Conservation (phyloP, 2,113 vertebrate genomes). For the Poeciliopsis occidentalis region DNA sequence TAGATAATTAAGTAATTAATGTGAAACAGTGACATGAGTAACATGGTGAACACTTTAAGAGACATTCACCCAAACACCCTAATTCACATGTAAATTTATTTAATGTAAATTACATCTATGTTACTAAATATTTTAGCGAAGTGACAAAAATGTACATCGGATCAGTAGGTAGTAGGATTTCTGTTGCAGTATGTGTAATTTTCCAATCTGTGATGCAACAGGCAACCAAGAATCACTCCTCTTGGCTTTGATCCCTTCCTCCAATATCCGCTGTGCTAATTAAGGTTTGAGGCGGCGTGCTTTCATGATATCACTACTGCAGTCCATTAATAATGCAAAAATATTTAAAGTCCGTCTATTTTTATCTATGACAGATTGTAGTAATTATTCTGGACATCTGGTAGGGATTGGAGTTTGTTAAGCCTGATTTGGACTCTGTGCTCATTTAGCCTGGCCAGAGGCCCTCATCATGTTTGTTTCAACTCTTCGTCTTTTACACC, state of each 20-base stretch:
- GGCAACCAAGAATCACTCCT: slow-evolving; percentile 7
- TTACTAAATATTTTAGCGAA: too few relatives aligned
- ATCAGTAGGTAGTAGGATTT: not conserved
- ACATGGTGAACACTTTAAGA: too few relatives aligned
- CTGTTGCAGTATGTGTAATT: not conserved
- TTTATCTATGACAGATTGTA: slow-evolving; percentile 71
- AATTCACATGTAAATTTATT: too few relatives aligned
- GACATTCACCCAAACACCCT: too few relatives aligned
- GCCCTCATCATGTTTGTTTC: slow-evolving; percentile 44
- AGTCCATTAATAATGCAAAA: slow-evolving; percentile 72
- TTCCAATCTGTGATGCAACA: not conserved
- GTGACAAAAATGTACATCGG: too few relatives aligned
- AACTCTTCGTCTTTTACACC: slow-evolving; percentile 31
- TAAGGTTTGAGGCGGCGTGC: slow-evolving; percentile 39
- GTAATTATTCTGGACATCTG: slow-evolving; percentile 68
- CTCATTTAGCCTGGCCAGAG: slow-evolving; percentile 43
- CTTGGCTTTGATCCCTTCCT: slow-evolving; percentile 45
- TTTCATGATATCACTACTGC: slow-evolving; percentile 59
- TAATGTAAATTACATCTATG: too few relatives aligned
- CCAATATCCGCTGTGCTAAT: slow-evolving; percentile 60
- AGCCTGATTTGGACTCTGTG: slow-evolving; percentile 44
- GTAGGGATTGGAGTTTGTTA: slow-evolving; percentile 53
- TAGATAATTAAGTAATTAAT: too few relatives aligned
- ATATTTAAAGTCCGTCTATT: slow-evolving; percentile 75
- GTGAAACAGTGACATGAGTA: too few relatives aligned